Conservation (phyloP, 2,888 invertebrate species). For the Rosalia funebris region DNA sequence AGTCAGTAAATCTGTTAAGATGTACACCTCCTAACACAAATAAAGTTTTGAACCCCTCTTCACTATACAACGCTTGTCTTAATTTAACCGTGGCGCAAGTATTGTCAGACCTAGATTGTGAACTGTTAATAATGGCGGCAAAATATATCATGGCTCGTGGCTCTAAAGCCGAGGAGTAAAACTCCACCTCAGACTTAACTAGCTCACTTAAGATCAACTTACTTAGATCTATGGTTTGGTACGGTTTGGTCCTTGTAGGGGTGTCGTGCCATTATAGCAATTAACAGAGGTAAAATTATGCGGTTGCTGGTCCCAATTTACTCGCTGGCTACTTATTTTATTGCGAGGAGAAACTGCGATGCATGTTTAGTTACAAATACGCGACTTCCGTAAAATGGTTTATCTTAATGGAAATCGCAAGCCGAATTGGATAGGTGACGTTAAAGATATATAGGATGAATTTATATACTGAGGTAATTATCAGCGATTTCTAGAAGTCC, state of each 20-base stretch:
- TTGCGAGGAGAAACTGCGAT: slow-evolving; percentile 11
- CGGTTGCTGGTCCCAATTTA: slow-evolving; percentile 3
- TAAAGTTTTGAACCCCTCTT: background rate
- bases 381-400: slow-evolving; percentile 2
- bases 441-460: background rate
- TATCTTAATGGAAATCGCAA: slow-evolving; percentile 15
- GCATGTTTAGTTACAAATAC: slow-evolving; percentile 13
- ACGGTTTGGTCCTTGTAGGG: slow-evolving; percentile 1
- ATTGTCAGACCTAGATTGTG: background rate
- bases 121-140: slow-evolving; percentile 2
- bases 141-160: slow-evolving; percentile 1
- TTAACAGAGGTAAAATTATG: slow-evolving; percentile 4
- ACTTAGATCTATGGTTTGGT: too few species aligned
- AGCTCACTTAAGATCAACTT: background rate
- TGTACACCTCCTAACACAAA: slow-evolving; percentile 1
- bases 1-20: slow-evolving; percentile 1
- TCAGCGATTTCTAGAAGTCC: background rate
- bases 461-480: background rate
- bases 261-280: background rate
- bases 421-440: too few species aligned
- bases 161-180: background rate
- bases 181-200: slow-evolving; percentile 5
- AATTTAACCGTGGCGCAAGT: background rate
- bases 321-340: slow-evolving; percentile 3
- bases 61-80: background rate